These are phyloP conservation scores for Sycophaga agraensis DNA, from an alignment of 1,140 invertebrate species.

Conservation along the genomic window DNA sequence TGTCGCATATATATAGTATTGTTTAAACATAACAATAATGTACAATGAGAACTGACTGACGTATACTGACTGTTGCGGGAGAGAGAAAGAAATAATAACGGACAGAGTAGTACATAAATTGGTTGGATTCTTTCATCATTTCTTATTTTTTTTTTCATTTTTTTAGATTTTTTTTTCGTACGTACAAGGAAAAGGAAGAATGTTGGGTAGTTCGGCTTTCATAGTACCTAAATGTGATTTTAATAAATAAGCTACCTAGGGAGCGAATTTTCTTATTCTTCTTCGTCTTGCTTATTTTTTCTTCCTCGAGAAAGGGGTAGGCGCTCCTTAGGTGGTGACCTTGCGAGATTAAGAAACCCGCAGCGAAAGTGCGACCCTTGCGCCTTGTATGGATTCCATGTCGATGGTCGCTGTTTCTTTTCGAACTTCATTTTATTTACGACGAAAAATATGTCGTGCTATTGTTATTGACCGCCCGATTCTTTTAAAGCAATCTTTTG, in stretches of 20 bases:
- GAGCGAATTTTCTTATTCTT: constrained; percentile 40
- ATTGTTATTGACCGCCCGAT: neutral
- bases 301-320: constrained; percentile 22
- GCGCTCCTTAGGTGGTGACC: constrained; percentile 30
- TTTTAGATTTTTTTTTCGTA: constrained; percentile 19
- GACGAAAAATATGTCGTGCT: constrained; percentile 4
- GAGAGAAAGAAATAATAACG: constrained; percentile 32
- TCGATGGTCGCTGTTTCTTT: neutral
- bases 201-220: constrained; percentile 40
- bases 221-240: constrained; percentile 48
- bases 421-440: too few species aligned
- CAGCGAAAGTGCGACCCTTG: constrained; percentile 11
- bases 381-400: constrained; percentile 13
- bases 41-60: constrained; percentile 24
- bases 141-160: constrained; percentile 7
- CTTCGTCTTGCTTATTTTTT: constrained; percentile 2
- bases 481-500: constrained; percentile 20
- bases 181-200: constrained; percentile 34
- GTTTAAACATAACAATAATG: constrained; percentile 25
- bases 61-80: constrained; percentile 28
- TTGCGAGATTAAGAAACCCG: constrained; percentile 27
- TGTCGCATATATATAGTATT: constrained; percentile 4
- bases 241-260: constrained; percentile 55
- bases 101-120: constrained; percentile 34
- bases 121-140: constrained; percentile 17